These are phyloP conservation scores for Monochamus saltuarius DNA, from an alignment of 1,140 invertebrate genomes.

Conservation along the genomic window DNA sequence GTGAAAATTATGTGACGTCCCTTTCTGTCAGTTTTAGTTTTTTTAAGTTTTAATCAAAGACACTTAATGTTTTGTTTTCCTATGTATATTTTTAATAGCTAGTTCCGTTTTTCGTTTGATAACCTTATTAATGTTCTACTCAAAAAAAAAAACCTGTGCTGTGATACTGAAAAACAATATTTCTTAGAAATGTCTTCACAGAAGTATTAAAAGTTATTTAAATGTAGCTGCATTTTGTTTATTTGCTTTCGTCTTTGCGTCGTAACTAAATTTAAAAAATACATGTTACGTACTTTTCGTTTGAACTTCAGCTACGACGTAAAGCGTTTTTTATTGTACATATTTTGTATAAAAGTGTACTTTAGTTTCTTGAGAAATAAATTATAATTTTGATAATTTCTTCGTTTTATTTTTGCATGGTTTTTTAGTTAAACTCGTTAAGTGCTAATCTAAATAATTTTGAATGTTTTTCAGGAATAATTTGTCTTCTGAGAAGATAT, in stretches of 20 bases:
- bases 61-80: slow-evolving; percentile 1
- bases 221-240: slow-evolving; percentile 4
- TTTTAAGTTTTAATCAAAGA: slow-evolving; percentile 12
- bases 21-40: not conserved
- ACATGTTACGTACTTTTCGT: not conserved
- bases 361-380: slow-evolving; percentile 8
- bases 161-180: slow-evolving; percentile 25
- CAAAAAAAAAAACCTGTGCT: slow-evolving; percentile 19
- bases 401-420: slow-evolving; percentile 8
- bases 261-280: not conserved
- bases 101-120: not conserved
- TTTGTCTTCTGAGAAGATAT: slow-evolving; percentile 15
- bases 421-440: not conserved
- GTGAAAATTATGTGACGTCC: slow-evolving; percentile 20
- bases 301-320: not conserved
- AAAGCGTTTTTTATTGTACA: not conserved
- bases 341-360: not conserved
- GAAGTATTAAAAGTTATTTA: slow-evolving; percentile 9
- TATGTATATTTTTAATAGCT: slow-evolving; percentile 10
- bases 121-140: not conserved
- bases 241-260: not conserved
- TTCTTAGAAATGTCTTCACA: slow-evolving; percentile 18
- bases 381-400: slow-evolving; percentile 6
- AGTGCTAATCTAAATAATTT: not conserved
- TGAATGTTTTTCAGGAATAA: slow-evolving; percentile 17